Evolutionary conservation across 2,888 invertebrate species (phyloP).

Genomic region (Folsomia manolachei): DNA sequence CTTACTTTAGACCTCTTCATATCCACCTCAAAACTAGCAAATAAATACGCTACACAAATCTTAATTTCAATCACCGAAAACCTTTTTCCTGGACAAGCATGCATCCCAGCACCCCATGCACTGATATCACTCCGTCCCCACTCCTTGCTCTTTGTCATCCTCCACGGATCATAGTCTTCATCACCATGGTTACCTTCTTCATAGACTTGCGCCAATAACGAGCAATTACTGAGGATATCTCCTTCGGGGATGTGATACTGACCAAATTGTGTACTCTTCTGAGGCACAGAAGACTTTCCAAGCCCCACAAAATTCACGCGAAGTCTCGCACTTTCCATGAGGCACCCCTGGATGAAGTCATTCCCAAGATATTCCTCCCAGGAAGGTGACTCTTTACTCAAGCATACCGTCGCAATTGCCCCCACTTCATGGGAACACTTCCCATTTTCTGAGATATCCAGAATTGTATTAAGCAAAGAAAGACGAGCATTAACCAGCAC

Average conservation of each 20-base stretch:
- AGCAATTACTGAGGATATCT: not conserved
- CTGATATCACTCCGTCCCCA: not conserved
- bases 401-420: not conserved
- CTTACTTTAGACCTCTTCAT: not conserved
- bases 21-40: not conserved
- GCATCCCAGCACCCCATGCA: not conserved
- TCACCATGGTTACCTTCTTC: not conserved
- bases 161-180: not conserved
- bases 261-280: not conserved
- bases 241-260: not conserved
- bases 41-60: not conserved
- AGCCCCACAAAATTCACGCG: not conserved
- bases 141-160: not conserved
- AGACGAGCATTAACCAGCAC: not conserved
- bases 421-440: not conserved
- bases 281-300: not conserved
- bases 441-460: not conserved
- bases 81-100: not conserved
- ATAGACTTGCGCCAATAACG: not conserved
- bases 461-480: not conserved
- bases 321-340: not conserved
- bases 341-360: not conserved
- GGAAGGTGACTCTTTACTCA: not conserved
- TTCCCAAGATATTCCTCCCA: not conserved
- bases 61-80: not conserved